Evolutionary conservation across 2,888 invertebrate genomes (phyloP).

Genomic region (Trissolcus japonicus): DNA sequence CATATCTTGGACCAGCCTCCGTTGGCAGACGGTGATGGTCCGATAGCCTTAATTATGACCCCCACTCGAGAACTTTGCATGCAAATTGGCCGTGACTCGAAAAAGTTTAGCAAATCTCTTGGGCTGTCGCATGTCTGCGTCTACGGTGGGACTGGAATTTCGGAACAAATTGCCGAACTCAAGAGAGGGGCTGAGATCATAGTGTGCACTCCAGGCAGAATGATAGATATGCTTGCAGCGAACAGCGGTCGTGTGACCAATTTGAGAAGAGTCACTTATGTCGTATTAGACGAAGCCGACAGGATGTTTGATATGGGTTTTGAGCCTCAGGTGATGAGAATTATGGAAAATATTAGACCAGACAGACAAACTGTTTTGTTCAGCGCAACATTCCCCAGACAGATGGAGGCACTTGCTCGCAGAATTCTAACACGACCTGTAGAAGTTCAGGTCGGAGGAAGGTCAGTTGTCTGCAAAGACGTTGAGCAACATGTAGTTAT

Average conservation of each 20-base stretch:
- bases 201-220: constrained; percentile 98
- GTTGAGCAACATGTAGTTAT: constrained; percentile 97
- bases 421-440: constrained; percentile 95
- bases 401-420: constrained; percentile 98
- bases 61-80: constrained; percentile 98
- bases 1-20: constrained; percentile 96
- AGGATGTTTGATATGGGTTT: constrained; percentile 99
- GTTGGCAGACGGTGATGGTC: constrained; percentile 97
- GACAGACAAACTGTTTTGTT: constrained; percentile 99
- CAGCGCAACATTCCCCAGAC: constrained; percentile 98
- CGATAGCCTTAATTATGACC: constrained; percentile 97
- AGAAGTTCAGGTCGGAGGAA: constrained; percentile 97
- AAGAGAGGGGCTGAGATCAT: constrained; percentile 98
- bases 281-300: constrained; percentile 99
- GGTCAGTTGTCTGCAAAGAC: constrained; percentile 98
- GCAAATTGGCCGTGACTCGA: constrained; percentile 98
- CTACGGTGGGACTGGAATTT: constrained; percentile 98
- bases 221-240: constrained; percentile 99
- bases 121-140: constrained; percentile 95
- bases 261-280: constrained; percentile 95
- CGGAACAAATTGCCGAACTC: constrained; percentile 96
- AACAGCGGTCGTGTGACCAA: constrained; percentile 99
- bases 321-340: constrained; percentile 98
- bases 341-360: constrained; percentile 97
- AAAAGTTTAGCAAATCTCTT: constrained; percentile 93